phyloP scores from a whole-genome alignment of 2,888 invertebrate species.

The Lucinisca nassula region DNA sequence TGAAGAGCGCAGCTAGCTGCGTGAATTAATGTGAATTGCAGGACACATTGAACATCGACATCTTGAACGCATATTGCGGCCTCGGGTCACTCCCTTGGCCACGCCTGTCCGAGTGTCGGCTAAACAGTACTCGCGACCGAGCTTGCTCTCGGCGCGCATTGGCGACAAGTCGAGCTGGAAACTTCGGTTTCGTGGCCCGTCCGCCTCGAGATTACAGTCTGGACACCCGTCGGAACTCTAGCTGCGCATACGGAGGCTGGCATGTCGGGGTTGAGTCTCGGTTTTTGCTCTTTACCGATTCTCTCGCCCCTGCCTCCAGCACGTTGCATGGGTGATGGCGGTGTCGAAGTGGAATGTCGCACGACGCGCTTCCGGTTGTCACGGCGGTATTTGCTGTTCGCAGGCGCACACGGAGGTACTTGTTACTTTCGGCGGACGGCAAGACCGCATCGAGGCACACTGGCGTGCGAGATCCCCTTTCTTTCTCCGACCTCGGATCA shows the following conservation, averaged over 20 bases:
- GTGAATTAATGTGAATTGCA: constrained; percentile 89
- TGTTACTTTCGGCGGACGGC: too few relatives aligned
- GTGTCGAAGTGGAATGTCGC: too few relatives aligned
- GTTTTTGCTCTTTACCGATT: background rate
- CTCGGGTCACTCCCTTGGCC: constrained; percentile 87
- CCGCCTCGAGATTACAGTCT: constrained; percentile 34
- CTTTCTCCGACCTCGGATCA: too few relatives aligned
- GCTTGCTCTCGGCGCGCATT: constrained; percentile 11
- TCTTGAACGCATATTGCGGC: constrained; percentile 91
- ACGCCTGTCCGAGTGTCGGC: constrained; percentile 87
- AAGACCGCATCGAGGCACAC: too few relatives aligned
- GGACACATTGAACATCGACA: constrained; percentile 90
- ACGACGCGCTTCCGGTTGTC: too few relatives aligned
- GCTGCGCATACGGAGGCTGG: background rate
- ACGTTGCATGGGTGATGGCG: too few relatives aligned
- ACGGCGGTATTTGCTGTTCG: constrained; percentile 62
- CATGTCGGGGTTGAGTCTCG: background rate
- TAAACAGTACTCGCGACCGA: background rate
- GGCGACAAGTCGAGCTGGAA: constrained; percentile 20
- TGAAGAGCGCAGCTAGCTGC: constrained; percentile 90
- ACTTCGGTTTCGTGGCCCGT: constrained; percentile 7
- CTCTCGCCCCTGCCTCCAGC: too few relatives aligned
- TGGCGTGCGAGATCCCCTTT: too few relatives aligned
- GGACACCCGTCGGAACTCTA: background rate
- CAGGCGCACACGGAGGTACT: constrained; percentile 79